Evolutionary conservation across 1,140 invertebrate species (phyloP), one percentile per base, ranked within the genome.

Genomic region (Diorhabda carinulata): DNA sequence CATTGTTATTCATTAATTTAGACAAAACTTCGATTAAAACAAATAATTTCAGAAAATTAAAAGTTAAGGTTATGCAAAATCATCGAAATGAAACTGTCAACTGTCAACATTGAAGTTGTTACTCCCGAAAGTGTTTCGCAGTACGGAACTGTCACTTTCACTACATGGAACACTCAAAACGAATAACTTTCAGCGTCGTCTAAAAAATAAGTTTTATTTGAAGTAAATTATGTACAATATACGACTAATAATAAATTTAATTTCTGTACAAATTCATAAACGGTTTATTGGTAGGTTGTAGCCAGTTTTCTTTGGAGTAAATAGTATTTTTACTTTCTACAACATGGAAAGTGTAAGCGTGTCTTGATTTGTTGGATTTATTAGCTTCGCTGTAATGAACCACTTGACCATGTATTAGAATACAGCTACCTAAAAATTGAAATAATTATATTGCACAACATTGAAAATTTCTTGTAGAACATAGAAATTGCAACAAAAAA

Each of bases 321-420:
- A 86, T 83, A 1, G 89, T 90, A 57, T 90, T 82, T 9, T 90
- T 82, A 64, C 88, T 88, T 81, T 99, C 97, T 64, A 94, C 87
- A 0, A 98, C 87, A 81, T 99, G 97, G 81, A 97, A 98, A 4
- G 97, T 98, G 81, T 99, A 99, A 3, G 93, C 94, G 73, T 96
- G 92, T 65, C 97, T 87, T n/a, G 94, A 91, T 64, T 89, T 88
- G 1, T 86, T 76, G 0, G 95, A 97, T 65, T 84, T 88, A 80
- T 99, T 99, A 5, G 86, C 81, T 57, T 92, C 91, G 78, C 96
- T 98, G 78, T 91, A 92, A 79, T 99, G 97, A 1, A 98, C 91
- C 2, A 98, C 95, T 79, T 93, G 88, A 0, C 96, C 96, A 77
- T 99, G 91, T 61, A 99, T 91, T 4, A 99, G 78, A 59, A 98